Base-by-base conservation (phyloP, 35 echinoderm and acorn worm species). In the Amphiura filiformis region DNA sequence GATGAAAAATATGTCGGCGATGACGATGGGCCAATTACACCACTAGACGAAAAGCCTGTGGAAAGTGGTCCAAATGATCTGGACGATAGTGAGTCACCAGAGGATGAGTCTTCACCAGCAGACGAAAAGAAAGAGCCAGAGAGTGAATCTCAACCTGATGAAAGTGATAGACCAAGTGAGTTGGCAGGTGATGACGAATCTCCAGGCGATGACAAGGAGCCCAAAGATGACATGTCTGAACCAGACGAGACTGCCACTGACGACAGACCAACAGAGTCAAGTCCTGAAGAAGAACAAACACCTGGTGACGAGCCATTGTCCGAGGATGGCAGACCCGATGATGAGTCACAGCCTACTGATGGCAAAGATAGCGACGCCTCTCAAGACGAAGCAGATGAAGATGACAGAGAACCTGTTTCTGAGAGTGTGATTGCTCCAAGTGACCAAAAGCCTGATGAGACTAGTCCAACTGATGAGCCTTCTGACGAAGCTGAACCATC, bases 161-260 rank as follows among this genome's bases (percentile, higher is more conserved):
- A 42, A 0, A 38, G 17, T 42, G 39, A 42, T 9, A 38, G 17
- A 26, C 22, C 36, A 38, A 22, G 17, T 30, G 79, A 34, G 12
- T 3, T 30, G 1, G 44, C 7, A 11, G 61, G 61, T 70, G 61
- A 70, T 70, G 61, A 70, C 26, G 61, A 15, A n/a, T 70, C 61
- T 9, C 56, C 12, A 38, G 28, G 26, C 23, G 87, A 81, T 52
- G 82, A 84, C 26, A 9, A 30, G 12, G 35, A 57, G 34, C 38
- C 82, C 28, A 40, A 61, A 0, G 81, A 56, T 84, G 82, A 84
- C 41, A 47, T 47, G 41, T 47, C 41, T 47, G 34, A 35, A 35
- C n/a, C 82, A 34, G 44, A 57, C n/a, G 34, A n/a, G 18, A 13
- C 38, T 22, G 22, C 4, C 41, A 47, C 5, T 47, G 41, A 36